Base-by-base conservation (phyloP, 1,140 invertebrate genomes). In the Platyscapa corneri region DNA sequence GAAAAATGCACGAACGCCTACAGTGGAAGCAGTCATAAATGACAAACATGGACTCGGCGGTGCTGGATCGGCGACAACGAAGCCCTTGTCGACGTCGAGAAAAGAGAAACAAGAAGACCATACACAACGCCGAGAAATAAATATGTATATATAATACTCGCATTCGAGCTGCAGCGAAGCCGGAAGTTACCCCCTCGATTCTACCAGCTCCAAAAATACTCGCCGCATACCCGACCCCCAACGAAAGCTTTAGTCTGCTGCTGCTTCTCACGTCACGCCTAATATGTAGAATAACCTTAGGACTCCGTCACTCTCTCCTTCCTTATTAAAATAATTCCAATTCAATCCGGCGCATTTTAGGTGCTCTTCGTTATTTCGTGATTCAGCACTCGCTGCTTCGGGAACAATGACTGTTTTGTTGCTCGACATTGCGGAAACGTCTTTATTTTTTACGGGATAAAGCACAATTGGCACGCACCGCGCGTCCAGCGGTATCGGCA, bases 121-220 rank as follows among this genome's bases (percentile, higher is more conserved):
- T 39, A 53, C 67, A 39, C 37, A 39, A 39, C 67, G 27, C n/a
- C 5, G 34, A 39, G 34, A 39, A 72, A 72, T 72, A 72, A 34
- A 72, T 72, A 27, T 72, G 67, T n/a, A n/a, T n/a, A n/a, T n/a
- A n/a, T n/a, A n/a, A n/a, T n/a, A n/a, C 67, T 72, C 37, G 37
- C 67, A 23, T 18, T 72, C n/a, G n/a, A n/a, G n/a, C 67, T 72
- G 67, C 67, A 72, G 10, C 67, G 1, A 72, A 72, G 39, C 67
- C 67, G 67, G 67, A 72, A 72, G 67, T 39, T 72, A 72, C 34
- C 67, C 34, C 67, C 67, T 72, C 67, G 34, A 72, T 72, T 72
- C 67, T 39, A 72, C 34, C 67, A 23, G 23, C 16, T 72, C 67
- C 67, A 72, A 72, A 72, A 72, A 72, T 72, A 72, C 67, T 23